These are phyloP conservation scores for Crax fasciolata DNA, from an alignment of 2,797 vertebrate species.

Conservation along the genomic window DNA sequence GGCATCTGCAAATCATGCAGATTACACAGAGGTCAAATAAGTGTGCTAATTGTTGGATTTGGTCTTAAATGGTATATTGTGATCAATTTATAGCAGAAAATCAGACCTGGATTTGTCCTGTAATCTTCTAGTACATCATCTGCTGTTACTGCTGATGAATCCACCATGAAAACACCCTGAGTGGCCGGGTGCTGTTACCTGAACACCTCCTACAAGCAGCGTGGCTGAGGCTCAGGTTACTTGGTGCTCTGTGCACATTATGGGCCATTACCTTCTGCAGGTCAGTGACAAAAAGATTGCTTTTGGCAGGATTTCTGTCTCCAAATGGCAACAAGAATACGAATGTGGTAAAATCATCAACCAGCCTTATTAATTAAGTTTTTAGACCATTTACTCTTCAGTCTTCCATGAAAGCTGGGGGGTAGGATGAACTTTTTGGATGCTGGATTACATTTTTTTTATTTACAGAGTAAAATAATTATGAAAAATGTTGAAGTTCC, in stretches of 20 bases:
- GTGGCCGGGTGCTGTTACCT: neutral
- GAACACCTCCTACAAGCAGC: neutral
- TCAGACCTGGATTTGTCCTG: neutral
- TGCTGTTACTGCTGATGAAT: neutral
- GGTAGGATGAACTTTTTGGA: neutral
- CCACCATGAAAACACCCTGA: neutral
- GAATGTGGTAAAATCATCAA: slow-evolving; percentile 12
- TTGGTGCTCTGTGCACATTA: neutral
- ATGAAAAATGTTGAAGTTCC: neutral
- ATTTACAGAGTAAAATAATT: slow-evolving; percentile 55
- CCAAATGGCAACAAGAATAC: slow-evolving; percentile 37
- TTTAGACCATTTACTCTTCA: slow-evolving; percentile 35
- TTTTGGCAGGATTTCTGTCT: slow-evolving; percentile 45
- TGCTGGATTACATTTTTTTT: slow-evolving; percentile 49
- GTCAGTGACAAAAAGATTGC: neutral
- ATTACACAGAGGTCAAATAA: slow-evolving; percentile 9
- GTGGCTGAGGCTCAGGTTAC: neutral
- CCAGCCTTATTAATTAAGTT: slow-evolving; percentile 16
- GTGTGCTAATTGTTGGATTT: slow-evolving; percentile 14
- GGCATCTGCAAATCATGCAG: slow-evolving; percentile 23
- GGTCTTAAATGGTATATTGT: neutral
- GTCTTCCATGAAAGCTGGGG: slow-evolving; percentile 17
- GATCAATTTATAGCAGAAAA: neutral
- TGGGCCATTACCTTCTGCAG: neutral
- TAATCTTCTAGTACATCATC: neutral